Evolutionary conservation across 35 echinoderm and acorn worm species (phyloP), one percentile per base, ranked within the genome.

Genomic region (Patiria miniata): DNA sequence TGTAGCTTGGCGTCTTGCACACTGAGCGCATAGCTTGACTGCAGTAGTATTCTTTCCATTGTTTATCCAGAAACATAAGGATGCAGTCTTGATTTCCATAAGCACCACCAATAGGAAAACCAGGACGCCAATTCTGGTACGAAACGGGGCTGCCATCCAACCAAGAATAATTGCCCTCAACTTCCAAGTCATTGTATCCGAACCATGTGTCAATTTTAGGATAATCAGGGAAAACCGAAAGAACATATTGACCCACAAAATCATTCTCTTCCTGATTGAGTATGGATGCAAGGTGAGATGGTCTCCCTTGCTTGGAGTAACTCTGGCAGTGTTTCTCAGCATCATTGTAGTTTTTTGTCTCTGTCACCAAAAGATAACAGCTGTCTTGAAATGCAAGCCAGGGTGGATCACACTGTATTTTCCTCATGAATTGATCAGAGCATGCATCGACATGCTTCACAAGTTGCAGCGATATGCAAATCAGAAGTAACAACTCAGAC

Each of bases 181-280:
- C 33, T 69, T 3, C 61, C 61, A 36, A 28, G 61, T 69, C 61
- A 36, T 69, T 23, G n/a, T 28, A 69, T 69, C 54, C 54, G 12
- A 58, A 14, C 54, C 54, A 58, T 58, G 22, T 58, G 12, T n/a
- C n/a, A n/a, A n/a, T n/a, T n/a, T n/a, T n/a, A n/a, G n/a, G n/a
- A n/a, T n/a, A n/a, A n/a, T n/a, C n/a, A n/a, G n/a, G n/a, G n/a
- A 37, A 28, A 32, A 32, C 69, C 33, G 29, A 39, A 17, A 30
- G 5, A 17, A 30, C 30, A 17, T 40, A 51, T 8, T 80, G 17
- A 39, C 29, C 78, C 1, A 80, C 78, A 80, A 80, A 80, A n/a
- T 80, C 1, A 80, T 80, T 80, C 37, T 80, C 78, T 28, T 39
- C 78, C 78, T 86, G 32, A 39, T 57, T 73, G 17, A 40, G 39